phyloP scores from a whole-genome alignment of 2,113 vertebrate species.

The Aythya baeri region DNA sequence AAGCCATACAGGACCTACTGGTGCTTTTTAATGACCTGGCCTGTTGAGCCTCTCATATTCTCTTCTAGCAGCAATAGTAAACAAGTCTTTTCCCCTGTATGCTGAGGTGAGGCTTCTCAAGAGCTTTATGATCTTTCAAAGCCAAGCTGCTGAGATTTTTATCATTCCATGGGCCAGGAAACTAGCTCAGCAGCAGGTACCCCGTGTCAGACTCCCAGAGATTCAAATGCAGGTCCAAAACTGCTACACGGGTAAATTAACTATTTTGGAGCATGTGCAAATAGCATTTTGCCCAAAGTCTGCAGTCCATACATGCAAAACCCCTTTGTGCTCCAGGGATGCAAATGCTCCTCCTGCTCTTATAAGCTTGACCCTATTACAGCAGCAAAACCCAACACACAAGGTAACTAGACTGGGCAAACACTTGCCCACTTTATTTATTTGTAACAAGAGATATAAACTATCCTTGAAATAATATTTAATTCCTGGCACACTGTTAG shows the following conservation, averaged over 20 bases:
- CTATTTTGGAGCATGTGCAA: background rate
- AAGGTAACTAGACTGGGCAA: background rate
- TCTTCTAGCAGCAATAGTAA: background rate
- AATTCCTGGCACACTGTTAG: background rate
- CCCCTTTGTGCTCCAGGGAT: background rate
- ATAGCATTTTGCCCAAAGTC: background rate
- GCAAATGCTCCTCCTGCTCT: background rate
- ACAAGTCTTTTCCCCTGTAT: background rate
- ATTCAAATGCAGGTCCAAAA: background rate
- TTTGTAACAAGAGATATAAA: background rate
- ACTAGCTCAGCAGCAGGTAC: background rate
- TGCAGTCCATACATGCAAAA: background rate
- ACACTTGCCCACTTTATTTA: background rate
- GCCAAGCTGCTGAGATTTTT: background rate
- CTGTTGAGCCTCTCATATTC: background rate
- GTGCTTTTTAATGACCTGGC: background rate
- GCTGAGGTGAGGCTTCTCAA: background rate
- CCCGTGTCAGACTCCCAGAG: background rate
- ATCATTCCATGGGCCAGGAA: background rate
- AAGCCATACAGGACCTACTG: background rate
- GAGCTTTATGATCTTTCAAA: background rate
- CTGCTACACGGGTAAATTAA: background rate
- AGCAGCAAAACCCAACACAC: background rate
- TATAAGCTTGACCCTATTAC: background rate
- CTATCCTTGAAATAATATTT: background rate